A percentile compares a stretch with the other conserved stretches of the same genome.
phyloP scores from a whole-genome alignment of 2,797 vertebrate genomes.

The Vultur gryphus region DNA sequence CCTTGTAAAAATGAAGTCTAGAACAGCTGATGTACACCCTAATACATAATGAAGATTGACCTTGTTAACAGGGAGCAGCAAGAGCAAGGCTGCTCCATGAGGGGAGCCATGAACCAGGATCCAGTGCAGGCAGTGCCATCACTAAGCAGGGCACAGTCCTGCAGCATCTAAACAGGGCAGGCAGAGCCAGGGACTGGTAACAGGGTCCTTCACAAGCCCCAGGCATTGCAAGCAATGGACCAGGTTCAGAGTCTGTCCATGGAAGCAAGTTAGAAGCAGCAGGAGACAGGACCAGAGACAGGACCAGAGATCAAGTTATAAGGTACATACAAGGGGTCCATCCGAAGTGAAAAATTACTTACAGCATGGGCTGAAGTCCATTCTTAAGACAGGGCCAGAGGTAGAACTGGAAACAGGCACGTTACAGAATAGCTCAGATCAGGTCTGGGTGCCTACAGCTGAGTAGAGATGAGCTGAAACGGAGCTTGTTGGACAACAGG shows the following conservation, averaged over 20 bases:
- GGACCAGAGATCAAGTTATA: not conserved
- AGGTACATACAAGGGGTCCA: rapidly evolving
- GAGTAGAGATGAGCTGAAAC: not conserved
- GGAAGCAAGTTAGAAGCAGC: not conserved
- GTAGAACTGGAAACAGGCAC: not conserved
- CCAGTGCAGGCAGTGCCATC: not conserved
- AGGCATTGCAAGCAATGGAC: not conserved
- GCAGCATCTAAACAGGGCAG: not conserved
- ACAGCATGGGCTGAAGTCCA: not conserved
- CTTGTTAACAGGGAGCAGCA: not conserved
- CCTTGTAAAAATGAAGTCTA: not conserved
- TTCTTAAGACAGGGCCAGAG: not conserved
- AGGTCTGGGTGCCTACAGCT: not conserved
- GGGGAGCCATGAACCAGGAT: not conserved
- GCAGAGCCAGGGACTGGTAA: not conserved
- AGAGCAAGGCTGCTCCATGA: not conserved
- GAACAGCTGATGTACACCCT: not conserved
- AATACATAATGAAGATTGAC: not conserved
- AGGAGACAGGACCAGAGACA: not conserved
- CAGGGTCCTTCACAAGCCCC: not conserved
- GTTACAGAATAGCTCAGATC: not conserved
- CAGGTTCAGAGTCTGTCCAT: not conserved
- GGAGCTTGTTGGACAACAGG: rapidly evolving
- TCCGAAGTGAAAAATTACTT: not conserved
- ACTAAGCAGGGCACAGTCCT: not conserved